Evolutionary conservation across 2,888 invertebrate species (phyloP).

Genomic region (Caenorhabditis sp.): DNA sequence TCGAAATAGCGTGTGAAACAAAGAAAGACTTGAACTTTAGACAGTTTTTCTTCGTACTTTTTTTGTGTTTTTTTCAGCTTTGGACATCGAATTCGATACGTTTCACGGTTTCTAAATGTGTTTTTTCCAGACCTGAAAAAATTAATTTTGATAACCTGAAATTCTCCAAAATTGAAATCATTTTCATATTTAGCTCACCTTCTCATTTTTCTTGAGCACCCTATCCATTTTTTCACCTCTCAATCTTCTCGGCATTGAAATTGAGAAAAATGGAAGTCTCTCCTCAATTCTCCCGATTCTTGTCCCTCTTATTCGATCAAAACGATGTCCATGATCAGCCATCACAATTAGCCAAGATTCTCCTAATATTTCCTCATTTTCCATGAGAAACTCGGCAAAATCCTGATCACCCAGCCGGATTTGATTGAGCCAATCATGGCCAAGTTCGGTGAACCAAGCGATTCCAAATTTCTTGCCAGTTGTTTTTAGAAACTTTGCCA

Average conservation of each 20-base stretch:
- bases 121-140: too few relatives aligned
- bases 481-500: slow-evolving; percentile 69
- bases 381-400: slow-evolving; percentile 70
- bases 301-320: slow-evolving; percentile 72
- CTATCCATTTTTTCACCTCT: background rate
- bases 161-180: too few relatives aligned
- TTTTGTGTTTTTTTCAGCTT: too few relatives aligned
- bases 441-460: slow-evolving; percentile 71
- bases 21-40: too few relatives aligned
- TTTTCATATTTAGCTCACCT: slow-evolving; percentile 12
- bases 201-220: slow-evolving; percentile 40
- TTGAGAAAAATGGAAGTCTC: slow-evolving; percentile 66
- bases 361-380: slow-evolving; percentile 39
- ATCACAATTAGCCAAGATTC: slow-evolving; percentile 65
- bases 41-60: too few relatives aligned
- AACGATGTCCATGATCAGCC: slow-evolving; percentile 73
- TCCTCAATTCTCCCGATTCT: slow-evolving; percentile 63
- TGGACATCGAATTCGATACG: too few relatives aligned
- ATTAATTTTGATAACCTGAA: too few relatives aligned
- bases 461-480: slow-evolving; percentile 50
- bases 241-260: slow-evolving; percentile 56
- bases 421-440: slow-evolving; percentile 73
- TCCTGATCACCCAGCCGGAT: slow-evolving; percentile 72
- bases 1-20: too few relatives aligned
- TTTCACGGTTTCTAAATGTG: too few relatives aligned